Base-by-base conservation (phyloP, 2,888 invertebrate genomes). In the Nomada fucata region DNA sequence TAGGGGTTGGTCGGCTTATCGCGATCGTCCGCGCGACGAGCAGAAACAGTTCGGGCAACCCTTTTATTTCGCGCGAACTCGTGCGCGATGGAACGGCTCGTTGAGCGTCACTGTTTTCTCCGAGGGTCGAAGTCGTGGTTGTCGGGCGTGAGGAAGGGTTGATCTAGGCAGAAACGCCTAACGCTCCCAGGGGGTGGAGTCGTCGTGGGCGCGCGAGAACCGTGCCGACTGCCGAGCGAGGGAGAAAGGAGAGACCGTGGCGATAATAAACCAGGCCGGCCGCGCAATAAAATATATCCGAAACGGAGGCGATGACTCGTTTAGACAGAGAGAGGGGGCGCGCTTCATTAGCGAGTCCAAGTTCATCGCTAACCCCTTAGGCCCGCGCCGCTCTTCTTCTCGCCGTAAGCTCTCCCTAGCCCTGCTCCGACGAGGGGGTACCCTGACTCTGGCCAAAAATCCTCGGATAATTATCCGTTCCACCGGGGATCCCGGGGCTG, bases 301-400 rank as follows among this genome's bases (percentile, higher is more conserved):
- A 92, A 91, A 91, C 91, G 90, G 91, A 91, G 92, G 91, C 92
- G 93, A 93, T 90, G 93, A 93, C 92, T 93, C 91, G 93, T 92
- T 92, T 89, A 89, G 90, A 84, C 89, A 61, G 76, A 71, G 76
- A 79, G 76, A 79, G 78, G 90, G 90, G 89, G 86, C 85, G 88
- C 87, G 92, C 91, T 93, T 93, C 93, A 93, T 93, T 93, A 93
- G 90, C 88, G 86, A 90, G 88, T 91, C 91, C 89, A 91, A 93
- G 90, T 93, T 92, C 92, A 93, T 93, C 88, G 88, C 90, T 90
- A 92, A 93, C 92, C 93, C 92, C 85, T 93, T 92, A 86, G 88
- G 85, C 86, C 64, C 84, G 72, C 44, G 69, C 44, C 15, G 29
- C 57, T 79, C 60, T 64, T 53, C 61, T 70, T 55, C 59, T 29